These are phyloP conservation scores for Chelonus formosanus DNA, from an alignment of 2,888 invertebrate species.

Conservation along the genomic window DNA sequence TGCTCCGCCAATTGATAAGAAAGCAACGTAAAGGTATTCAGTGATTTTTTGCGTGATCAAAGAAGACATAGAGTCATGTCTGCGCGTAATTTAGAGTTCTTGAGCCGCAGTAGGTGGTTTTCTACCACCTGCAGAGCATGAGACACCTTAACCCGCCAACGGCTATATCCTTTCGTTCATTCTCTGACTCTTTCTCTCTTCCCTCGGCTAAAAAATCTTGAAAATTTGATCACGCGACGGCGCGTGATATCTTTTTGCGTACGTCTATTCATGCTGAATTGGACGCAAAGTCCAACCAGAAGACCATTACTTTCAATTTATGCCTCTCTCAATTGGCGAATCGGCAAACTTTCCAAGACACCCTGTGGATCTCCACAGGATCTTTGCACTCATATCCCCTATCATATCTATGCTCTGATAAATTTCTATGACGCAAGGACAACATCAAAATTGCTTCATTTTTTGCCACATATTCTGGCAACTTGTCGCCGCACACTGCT, in stretches of 20 bases:
- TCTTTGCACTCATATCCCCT: constrained; percentile 33
- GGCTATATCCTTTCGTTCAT: constrained; percentile 41
- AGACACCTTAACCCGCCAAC: constrained; percentile 59
- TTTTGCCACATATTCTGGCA: constrained; percentile 3
- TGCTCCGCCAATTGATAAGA: background rate
- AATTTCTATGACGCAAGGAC: constrained; percentile 22
- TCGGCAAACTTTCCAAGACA: constrained; percentile 36
- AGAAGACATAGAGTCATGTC: constrained; percentile 62
- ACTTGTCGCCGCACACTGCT: constrained; percentile 6
- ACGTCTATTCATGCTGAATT: constrained; percentile 8
- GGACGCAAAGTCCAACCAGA: constrained; percentile 9
- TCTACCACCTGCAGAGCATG: constrained; percentile 59
- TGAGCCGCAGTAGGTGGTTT: constrained; percentile 62
- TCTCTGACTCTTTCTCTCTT: constrained; percentile 33
- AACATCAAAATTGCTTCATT: constrained; percentile 23
- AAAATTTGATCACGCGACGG: constrained; percentile 25
- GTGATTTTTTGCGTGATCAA: constrained; percentile 49
- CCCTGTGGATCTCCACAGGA: constrained; percentile 50
- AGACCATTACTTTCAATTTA: constrained; percentile 63
- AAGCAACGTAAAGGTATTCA: background rate
- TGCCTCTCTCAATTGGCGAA: constrained; percentile 45
- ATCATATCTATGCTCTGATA: constrained; percentile 21
- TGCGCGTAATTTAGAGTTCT: constrained; percentile 64
- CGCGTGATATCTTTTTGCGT: constrained; percentile 20
- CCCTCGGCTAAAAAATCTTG: constrained; percentile 30